Conservation (phyloP, 2,113 vertebrate genomes). For the Chloropsis hardwickii region DNA sequence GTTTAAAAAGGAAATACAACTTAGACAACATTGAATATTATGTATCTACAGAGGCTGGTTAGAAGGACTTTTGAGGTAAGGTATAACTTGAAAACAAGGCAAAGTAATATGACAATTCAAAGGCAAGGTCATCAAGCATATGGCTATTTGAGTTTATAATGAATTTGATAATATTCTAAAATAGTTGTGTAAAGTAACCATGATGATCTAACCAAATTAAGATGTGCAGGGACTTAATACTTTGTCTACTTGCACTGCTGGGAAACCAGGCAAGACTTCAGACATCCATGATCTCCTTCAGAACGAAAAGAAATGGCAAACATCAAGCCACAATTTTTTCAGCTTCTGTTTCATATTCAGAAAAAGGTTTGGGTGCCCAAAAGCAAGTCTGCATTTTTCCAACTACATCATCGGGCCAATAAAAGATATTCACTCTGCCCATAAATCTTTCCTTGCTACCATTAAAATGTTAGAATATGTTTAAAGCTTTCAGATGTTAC, state of each 20-base stretch:
- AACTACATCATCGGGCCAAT: neutral
- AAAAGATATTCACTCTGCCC: constrained; percentile 25
- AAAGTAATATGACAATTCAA: neutral
- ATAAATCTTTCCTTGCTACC: constrained; percentile 47
- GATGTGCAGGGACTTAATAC: neutral
- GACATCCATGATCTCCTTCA: neutral
- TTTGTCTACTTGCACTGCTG: neutral
- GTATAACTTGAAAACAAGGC: neutral
- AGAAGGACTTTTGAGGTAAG: neutral
- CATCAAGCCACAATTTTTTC: neutral
- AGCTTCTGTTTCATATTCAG: constrained; percentile 16
- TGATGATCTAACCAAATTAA: neutral
- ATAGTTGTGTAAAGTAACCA: neutral
- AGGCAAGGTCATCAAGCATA: neutral
- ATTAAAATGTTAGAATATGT: constrained; percentile 47
- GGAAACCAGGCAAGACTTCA: neutral
- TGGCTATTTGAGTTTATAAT: neutral
- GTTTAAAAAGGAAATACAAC: neutral
- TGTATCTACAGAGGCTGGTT: neutral
- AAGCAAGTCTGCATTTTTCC: constrained; percentile 26
- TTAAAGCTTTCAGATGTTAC: constrained; percentile 61
- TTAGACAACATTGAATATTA: neutral
- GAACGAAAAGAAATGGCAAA: neutral
- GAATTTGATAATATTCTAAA: neutral
- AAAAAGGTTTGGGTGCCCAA: neutral